Percentiles rank a stretch among this genome's conserved stretches.
Conservation (phyloP, 2,113 vertebrate species). For the Stictonetta naevosa region DNA sequence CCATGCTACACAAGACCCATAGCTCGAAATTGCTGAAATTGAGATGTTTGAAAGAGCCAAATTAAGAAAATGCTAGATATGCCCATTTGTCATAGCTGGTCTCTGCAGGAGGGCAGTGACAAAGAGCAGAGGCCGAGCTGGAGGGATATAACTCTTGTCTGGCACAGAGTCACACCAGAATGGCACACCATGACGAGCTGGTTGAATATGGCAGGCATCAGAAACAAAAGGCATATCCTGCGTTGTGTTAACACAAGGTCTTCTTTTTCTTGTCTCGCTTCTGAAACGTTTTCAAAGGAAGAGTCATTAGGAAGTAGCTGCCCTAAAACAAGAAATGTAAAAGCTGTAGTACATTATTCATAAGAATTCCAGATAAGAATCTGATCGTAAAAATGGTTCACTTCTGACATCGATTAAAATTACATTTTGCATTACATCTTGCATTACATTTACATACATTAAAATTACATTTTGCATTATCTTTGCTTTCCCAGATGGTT, state of each 20-base stretch:
- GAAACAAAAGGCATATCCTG: fast-evolving
- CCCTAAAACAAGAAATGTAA: background rate
- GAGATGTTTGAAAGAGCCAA: fast-evolving
- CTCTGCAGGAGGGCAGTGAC: background rate
- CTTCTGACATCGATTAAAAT: constrained; percentile 29
- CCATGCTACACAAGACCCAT: background rate
- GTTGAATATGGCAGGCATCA: background rate
- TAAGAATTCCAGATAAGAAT: background rate
- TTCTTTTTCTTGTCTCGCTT: background rate
- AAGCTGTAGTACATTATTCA: background rate
- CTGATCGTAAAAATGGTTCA: background rate
- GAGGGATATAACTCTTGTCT: background rate
- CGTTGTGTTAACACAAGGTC: background rate
- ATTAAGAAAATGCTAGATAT: background rate
- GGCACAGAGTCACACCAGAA: background rate
- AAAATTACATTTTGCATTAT: constrained; percentile 29
- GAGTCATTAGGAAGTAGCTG: background rate
- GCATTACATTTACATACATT: constrained; percentile 15
- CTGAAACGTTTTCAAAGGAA: background rate
- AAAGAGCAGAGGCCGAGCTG: background rate
- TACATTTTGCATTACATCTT: background rate
- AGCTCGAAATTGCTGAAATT: background rate
- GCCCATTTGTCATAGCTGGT: background rate
- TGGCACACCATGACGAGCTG: background rate
- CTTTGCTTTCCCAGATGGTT: constrained; percentile 15